Evolutionary conservation across 1,140 invertebrate species (phyloP), one percentile per base, ranked within the genome.

Genomic region (Eriosoma lanigerum): DNA sequence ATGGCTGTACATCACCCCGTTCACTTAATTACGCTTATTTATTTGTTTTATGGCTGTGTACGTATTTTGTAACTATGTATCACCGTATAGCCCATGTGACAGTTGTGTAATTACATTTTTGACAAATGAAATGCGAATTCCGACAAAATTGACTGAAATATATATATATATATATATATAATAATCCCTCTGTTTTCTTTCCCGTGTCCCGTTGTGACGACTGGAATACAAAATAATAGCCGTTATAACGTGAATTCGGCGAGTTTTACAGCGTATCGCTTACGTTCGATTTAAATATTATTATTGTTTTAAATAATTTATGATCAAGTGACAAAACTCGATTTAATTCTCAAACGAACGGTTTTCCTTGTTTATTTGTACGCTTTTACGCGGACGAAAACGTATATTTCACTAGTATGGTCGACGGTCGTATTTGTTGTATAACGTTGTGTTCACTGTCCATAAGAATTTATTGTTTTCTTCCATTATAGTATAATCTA

Each of bases 51-150:
- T 8, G 32, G 8, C 3, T 4, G 3, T 38, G 32, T 46, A 66
- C 19, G 1, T 44, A 15, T n/a, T n/a, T 46, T 15, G 24, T 60
- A 21, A 15, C 15, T 68, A 19, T n/a, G 15, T 32, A 26, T 17
- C 2, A 2, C 13, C n/a, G 19, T 64, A 1, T n/a, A 64, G 32
- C 56, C 21, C 12, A 10, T 3, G 29, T 13, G 26, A 10, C n/a
- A 5, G 38, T 19, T 10, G 24, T 50, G 38, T 70, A 70, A 50
- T 70, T 70, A 50, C 21, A 70, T 29, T n/a, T 54, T 50, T 70
- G 66, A 70, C 46, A 70, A 50, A 70, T 66, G 64, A 66, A 66
- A 66, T 17, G 66, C 10, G 21, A 70, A 70, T 17, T 21, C 5
- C 44, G 10, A 13, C 13, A 21, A 26, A 70, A 50, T 70, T 70